phyloP scores from a whole-genome alignment of 1,140 invertebrate genomes.

The Pararge aegeria region DNA sequence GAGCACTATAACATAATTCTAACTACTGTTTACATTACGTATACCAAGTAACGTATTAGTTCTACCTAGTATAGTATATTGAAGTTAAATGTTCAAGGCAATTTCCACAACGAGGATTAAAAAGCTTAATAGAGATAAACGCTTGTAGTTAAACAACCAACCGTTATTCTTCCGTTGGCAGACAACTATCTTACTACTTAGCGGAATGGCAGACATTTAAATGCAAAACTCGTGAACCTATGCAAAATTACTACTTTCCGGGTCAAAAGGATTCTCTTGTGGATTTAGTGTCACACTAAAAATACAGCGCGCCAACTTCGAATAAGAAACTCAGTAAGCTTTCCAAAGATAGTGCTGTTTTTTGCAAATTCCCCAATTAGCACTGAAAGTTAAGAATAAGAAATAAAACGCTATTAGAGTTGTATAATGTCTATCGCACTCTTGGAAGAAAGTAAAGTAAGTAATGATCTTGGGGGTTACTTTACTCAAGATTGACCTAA shows the following conservation, averaged over 20 bases:
- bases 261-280: constrained; percentile 36
- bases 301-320: constrained; percentile 7
- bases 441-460: too few relatives aligned
- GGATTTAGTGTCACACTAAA: constrained; percentile 24
- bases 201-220: constrained; percentile 31
- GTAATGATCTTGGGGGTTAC: too few relatives aligned
- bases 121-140: constrained; percentile 8
- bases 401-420: too few relatives aligned
- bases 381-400: too few relatives aligned
- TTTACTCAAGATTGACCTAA: too few relatives aligned
- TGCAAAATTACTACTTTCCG: constrained; percentile 38
- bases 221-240: constrained; percentile 38
- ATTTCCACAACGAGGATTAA: not conserved
- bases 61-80: too few relatives aligned
- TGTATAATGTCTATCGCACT: too few relatives aligned
- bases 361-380: too few relatives aligned
- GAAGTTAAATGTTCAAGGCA: not conserved
- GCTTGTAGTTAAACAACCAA: constrained; percentile 6
- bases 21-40: too few relatives aligned
- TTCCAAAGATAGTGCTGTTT: too few relatives aligned
- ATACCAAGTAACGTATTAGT: too few relatives aligned
- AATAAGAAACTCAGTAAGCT: not conserved
- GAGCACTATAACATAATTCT: too few relatives aligned
- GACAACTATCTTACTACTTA: constrained; percentile 36
- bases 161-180: constrained; percentile 16